Base-by-base conservation (phyloP, 2,797 vertebrate species). In the Micropoecilia bifurca region DNA sequence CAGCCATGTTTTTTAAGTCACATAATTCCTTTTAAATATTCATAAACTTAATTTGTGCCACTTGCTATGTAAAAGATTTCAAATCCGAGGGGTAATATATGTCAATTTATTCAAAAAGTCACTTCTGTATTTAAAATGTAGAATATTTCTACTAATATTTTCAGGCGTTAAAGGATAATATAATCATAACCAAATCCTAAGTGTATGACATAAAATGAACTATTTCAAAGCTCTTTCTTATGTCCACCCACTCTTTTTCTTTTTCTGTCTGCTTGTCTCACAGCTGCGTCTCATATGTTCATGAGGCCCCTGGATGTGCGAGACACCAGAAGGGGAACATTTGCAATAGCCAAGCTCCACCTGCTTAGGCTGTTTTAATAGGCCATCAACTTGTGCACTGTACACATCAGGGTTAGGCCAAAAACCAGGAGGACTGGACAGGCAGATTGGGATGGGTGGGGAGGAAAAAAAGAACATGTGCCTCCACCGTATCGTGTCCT, bases 231-330 rank as follows among this genome's bases (percentile, higher is more conserved):
- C 80, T 25, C 79, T 89, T 92, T 89, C 73, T 78, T 90, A 79
- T 77, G 80, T 79, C 85, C 85, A 74, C 90, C 79, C 87, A 80
- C 87, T 85, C 87, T 91, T 89, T 87, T 86, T 83, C 41, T 45
- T 71, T 39, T 33, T 63, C 20, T 63, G 87, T 86, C 89, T 85
- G 84, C 80, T 81, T 85, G 82, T 90, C 90, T 89, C 91, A 93
- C 96, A 96, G 95, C 94, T 96, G 95, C 88, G 90, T 90, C 88
- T 96, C 95, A 96, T 94, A 95, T 95, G 94, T 93, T 93, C 92
- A 78, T 87, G 92, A 90, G 90, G 95, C 93, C 94, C 92, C 88
- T 93, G 89, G 88, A 94, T 88, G 93, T 94, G 91, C 94, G 89
- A 94, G 92, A 93, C 92, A 94, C 85, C 87, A 92, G 89, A 94